A percentile compares a stretch with the other conserved stretches of the same genome.
Evolutionary conservation across 2,113 vertebrate species (phyloP).

Genomic region (Bubo scandiacus): DNA sequence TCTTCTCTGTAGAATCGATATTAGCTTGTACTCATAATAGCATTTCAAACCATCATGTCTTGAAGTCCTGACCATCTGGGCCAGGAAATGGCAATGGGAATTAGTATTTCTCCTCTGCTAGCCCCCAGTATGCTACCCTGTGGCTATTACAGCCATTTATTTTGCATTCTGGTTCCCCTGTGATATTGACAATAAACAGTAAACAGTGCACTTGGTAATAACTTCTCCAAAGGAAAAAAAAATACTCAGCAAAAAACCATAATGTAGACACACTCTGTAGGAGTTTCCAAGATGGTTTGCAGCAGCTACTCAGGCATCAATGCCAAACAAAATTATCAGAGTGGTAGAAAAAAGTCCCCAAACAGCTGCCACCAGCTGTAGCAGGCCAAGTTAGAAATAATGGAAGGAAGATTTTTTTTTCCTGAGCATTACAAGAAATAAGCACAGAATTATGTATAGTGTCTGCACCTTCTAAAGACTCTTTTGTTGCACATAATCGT

Average conservation of each 20-base stretch:
- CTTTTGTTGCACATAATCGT: neutral
- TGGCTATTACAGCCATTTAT: conserved; percentile 39
- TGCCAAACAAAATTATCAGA: conserved; percentile 63
- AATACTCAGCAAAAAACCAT: conserved; percentile 5
- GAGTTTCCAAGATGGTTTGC: conserved; percentile 51
- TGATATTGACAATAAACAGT: neutral
- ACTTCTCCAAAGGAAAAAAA: conserved; percentile 32
- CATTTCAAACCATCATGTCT: conserved; percentile 7
- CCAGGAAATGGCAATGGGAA: conserved; percentile 40
- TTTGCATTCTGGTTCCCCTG: conserved; percentile 51
- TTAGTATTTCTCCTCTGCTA: conserved; percentile 46
- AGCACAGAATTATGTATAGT: neutral
- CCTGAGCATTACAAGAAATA: neutral
- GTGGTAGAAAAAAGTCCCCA: conserved; percentile 43
- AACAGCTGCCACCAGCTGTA: conserved; percentile 62
- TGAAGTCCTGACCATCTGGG: conserved; percentile 58
- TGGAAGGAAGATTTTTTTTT: neutral
- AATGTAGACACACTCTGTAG: conserved; percentile 41
- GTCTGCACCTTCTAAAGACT: neutral
- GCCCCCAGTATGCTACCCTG: conserved; percentile 22
- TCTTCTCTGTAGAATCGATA: conserved; percentile 42
- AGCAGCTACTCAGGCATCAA: conserved; percentile 40
- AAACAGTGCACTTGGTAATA: conserved; percentile 53
- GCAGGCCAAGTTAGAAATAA: conserved; percentile 54
- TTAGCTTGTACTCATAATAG: conserved; percentile 50